phyloP scores from a whole-genome alignment of 2,797 vertebrate genomes.

The Channallabes apus region DNA sequence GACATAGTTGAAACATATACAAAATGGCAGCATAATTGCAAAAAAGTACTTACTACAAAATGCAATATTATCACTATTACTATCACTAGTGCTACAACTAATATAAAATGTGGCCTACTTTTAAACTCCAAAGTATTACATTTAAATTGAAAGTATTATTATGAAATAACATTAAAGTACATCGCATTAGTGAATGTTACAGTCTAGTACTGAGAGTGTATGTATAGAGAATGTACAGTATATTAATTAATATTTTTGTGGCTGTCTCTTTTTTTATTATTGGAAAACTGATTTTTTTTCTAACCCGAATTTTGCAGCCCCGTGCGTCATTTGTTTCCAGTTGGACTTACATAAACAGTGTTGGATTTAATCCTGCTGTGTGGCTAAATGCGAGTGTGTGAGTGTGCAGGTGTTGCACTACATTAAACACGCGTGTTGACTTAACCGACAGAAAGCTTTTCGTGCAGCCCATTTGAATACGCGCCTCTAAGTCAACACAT shows the following conservation, averaged over 20 bases:
- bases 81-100: too few relatives aligned
- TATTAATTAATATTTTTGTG: background rate
- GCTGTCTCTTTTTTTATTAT: background rate
- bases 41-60: background rate
- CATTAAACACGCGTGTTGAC: constrained; percentile 53
- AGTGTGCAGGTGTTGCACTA: constrained; percentile 52
- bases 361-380: constrained; percentile 19
- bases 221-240: too few relatives aligned
- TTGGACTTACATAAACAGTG: constrained; percentile 20
- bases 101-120: background rate
- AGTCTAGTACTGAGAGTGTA: background rate
- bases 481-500: constrained; percentile 58
- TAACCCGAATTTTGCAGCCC: background rate
- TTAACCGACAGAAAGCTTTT: constrained; percentile 56
- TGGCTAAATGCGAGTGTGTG: constrained; percentile 25
- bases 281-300: constrained; percentile 3
- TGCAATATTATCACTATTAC: background rate
- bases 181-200: background rate
- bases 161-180: background rate
- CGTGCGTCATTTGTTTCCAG: constrained; percentile 22
- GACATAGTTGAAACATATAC: background rate
- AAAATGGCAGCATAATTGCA: background rate
- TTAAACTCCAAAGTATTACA: background rate
- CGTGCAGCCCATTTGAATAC: constrained; percentile 52
- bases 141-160: background rate